phyloP scores from a whole-genome alignment of 2,113 vertebrate species.

The Vidua macroura region DNA sequence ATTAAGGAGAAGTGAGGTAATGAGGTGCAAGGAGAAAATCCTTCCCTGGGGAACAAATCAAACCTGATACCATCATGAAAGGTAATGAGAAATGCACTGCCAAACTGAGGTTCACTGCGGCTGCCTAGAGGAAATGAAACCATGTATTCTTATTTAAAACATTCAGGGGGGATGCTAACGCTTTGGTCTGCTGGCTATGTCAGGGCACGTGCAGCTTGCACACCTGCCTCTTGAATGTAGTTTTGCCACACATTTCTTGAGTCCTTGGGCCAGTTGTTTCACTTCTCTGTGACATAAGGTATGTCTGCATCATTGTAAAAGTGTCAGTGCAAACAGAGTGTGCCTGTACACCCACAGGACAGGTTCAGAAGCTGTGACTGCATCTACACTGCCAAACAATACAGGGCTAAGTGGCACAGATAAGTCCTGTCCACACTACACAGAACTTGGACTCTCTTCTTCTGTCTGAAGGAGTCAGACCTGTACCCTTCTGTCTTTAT shows the following conservation, averaged over 20 bases:
- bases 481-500: neutral
- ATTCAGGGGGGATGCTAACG: neutral
- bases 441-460: neutral
- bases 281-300: neutral
- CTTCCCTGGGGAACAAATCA: slow-evolving; percentile 49
- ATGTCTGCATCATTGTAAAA: neutral
- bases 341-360: neutral
- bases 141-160: neutral
- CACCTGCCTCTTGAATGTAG: neutral
- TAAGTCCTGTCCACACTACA: neutral
- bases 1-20: slow-evolving; percentile 54
- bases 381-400: neutral
- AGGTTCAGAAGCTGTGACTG: neutral
- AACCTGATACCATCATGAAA: slow-evolving; percentile 45
- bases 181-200: slow-evolving; percentile 20
- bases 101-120: neutral
- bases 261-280: neutral
- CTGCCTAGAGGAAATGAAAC: slow-evolving; percentile 23
- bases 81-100: slow-evolving; percentile 45
- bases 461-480: neutral
- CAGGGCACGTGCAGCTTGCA: neutral
- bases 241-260: neutral
- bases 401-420: neutral
- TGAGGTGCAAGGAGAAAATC: slow-evolving; percentile 63
- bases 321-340: neutral